Evolutionary conservation across 2,888 invertebrate genomes (phyloP).

Genomic region (Nycteola revayana): DNA sequence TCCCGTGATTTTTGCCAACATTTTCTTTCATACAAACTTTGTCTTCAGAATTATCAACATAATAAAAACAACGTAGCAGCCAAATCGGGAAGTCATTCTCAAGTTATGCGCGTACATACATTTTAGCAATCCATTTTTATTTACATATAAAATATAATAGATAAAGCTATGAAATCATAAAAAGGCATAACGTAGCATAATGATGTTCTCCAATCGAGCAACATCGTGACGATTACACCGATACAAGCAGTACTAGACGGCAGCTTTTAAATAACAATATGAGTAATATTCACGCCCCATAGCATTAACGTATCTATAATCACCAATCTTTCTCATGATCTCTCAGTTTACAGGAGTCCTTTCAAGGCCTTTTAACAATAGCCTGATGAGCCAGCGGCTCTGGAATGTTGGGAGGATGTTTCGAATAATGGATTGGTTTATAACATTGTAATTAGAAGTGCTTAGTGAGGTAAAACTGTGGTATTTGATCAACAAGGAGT

Average conservation of each 20-base stretch:
- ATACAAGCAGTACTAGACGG: conserved; percentile 54
- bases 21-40: no score
- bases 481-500: no score
- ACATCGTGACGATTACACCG: conserved; percentile 59
- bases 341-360: conserved; percentile 41
- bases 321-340: conserved; percentile 70
- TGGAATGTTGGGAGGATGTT: conserved; percentile 2
- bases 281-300: conserved; percentile 53
- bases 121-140: no score
- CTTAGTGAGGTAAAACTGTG: no score
- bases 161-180: no score
- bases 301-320: conserved; percentile 57
- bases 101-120: no score
- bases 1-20: no score
- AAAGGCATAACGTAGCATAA: conserved; percentile 22
- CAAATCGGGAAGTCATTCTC: no score
- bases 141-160: no score
- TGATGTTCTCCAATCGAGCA: conserved; percentile 9
- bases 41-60: no score
- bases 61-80: no score
- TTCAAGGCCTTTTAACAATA: conserved; percentile 50
- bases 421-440: no score
- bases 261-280: conserved; percentile 74
- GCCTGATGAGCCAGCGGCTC: conserved; percentile 15
- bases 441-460: conserved; percentile 5